Base-by-base conservation (phyloP, 2,888 invertebrate species). In the Magallana nippona region DNA sequence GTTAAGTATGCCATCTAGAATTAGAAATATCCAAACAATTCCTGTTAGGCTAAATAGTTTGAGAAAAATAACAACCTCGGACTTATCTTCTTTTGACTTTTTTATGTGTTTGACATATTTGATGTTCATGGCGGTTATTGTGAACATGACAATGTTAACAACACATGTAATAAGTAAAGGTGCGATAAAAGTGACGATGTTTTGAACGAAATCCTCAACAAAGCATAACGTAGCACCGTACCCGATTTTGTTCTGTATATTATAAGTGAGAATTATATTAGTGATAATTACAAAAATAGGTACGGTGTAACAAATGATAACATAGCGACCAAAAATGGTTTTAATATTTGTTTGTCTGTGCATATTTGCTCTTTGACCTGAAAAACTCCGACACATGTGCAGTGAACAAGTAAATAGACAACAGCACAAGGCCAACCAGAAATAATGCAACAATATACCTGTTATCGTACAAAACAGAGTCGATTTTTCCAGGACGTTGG, bases 31-130 rank as follows among this genome's bases (percentile, higher is more conserved):
- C 63, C 63, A 63, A 19, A 63, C 63, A 19, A 22, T 63, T 63
- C 63, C 63, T 11, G 63, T 63, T 22, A 63, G 22, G 13, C 63
- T 63, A 22, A 63, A 63, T 22, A 63, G 63, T 63, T 63, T 63
- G 19, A 63, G n/a, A 11, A 19, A 63, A 63, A 63, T 63, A 19
- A 63, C 19, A 19, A 63, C 11, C 22, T 63, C 63, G 8, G 63
- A 63, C 11, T 63, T 63, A 19, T 63, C 22, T 19, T 63, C 22
- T 22, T 19, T 63, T 19, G 63, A 22, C 22, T 63, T 63, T 8
- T 11, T 10, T 19, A 63, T 63, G 63, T 19, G 19, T 22, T 63
- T 19, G 19, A 11, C 19, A 22, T 22, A 19, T 11, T 22, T 63
- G 19, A 63, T 63, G 19, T 63, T 63, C 1, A 22, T 17, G 11